Evolutionary conservation across 2,113 vertebrate genomes (phyloP).

Genomic region (Aegypius monachus): DNA sequence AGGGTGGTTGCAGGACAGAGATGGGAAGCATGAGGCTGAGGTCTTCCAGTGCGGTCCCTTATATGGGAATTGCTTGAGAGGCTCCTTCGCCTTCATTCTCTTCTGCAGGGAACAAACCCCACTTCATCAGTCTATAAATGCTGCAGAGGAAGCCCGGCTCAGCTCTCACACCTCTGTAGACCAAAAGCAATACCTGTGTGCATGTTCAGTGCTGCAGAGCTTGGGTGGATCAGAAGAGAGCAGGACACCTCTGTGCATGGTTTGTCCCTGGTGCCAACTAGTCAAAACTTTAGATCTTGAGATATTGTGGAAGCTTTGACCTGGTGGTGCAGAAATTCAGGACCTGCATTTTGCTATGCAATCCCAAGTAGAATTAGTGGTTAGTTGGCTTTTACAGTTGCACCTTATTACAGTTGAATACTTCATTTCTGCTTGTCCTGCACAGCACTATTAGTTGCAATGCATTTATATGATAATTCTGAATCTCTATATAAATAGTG

Average conservation of each 20-base stretch:
- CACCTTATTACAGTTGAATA: not conserved
- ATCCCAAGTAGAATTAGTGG: not conserved
- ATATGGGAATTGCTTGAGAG: not conserved
- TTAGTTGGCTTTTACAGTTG: not conserved
- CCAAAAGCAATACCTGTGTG: not conserved
- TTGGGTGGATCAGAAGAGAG: not conserved
- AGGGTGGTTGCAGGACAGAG: not conserved
- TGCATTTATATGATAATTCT: not conserved
- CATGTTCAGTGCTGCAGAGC: not conserved
- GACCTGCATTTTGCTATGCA: not conserved
- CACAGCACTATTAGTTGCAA: not conserved
- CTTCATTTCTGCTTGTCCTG: not conserved
- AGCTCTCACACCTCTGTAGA: not conserved
- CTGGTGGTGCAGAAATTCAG: not conserved
- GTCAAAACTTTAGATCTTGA: not conserved
- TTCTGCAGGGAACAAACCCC: not conserved
- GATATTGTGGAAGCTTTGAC: not conserved
- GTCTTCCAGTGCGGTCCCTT: not conserved
- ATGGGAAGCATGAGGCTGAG: not conserved
- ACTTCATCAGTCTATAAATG: not conserved
- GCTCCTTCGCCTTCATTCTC: accelerated
- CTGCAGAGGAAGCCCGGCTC: not conserved
- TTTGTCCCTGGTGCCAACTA: not conserved
- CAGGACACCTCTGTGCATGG: not conserved
- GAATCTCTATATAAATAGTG: not conserved